Base-by-base conservation (phyloP, 2,888 invertebrate species). In the Cephus pygmeus region DNA sequence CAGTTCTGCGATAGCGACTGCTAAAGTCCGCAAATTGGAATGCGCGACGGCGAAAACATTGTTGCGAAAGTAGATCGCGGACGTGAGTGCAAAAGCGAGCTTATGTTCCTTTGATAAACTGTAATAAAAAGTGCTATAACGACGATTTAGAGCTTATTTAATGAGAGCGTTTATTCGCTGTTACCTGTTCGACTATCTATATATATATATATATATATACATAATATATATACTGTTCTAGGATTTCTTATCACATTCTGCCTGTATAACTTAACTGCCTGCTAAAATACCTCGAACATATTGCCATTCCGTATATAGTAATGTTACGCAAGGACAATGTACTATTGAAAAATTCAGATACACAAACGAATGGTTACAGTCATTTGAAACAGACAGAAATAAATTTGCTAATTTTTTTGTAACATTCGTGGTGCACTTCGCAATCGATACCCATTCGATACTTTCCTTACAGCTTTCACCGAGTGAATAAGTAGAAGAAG, bases 21-120 rank as follows among this genome's bases (percentile, higher is more conserved):
- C 23, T 56, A 56, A 56, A 56, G 56, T 35, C 36, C 34, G 71
- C 34, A 77, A 73, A 40, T 76, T 69, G 73, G 69, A 76, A 75
- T 69, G 73, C 31, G 75, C 56, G 30, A 73, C 33, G 71, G 36
- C 76, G 75, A 69, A 78, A 78, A 78, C 69, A 73, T 69, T 69
- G 76, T 76, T 73, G 76, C 78, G 75, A 76, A 80, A 78, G 31
- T 78, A 34, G 71, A 76, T 73, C 80, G 76, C 15, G 71, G 35
- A 77, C 34, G 35, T 76, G 69, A 15, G 11, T 68, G 74, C 11
- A 12, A 34, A 31, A 11, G 34, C 31, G 34, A 31, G 71, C 12
- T 31, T 34, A 33, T 31, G 33, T 23, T 71, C 4, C 12, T 12
- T 34, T 34, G 71, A 71, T 71, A 34, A 34, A 31, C 12, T 71